Conservation (phyloP, 2,888 invertebrate species). For the Asteroscopus sphinx region DNA sequence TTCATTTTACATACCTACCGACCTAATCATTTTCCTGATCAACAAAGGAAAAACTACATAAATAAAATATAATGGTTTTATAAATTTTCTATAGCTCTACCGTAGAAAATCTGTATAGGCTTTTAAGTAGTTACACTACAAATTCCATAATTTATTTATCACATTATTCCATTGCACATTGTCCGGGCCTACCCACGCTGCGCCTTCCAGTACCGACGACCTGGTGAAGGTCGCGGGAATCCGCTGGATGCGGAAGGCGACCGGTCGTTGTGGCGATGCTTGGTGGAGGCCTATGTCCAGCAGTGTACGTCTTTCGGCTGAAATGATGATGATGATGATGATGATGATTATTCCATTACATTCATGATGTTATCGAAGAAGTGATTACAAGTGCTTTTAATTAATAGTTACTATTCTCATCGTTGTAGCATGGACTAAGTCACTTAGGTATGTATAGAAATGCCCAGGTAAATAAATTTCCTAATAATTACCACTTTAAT, state of each 20-base stretch:
- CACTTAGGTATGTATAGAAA: neutral
- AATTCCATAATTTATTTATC: conserved; percentile 5
- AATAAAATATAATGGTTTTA: neutral
- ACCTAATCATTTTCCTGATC: neutral
- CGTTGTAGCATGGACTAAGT: conserved; percentile 4
- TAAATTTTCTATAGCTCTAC: neutral
- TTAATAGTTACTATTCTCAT: conserved; percentile 14
- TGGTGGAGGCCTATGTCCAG: too few relatives aligned
- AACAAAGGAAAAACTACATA: neutral
- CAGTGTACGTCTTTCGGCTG: too few relatives aligned
- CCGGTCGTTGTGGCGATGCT: too few relatives aligned
- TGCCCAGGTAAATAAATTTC: neutral
- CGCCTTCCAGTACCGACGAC: too few relatives aligned
- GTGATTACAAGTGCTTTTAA: conserved; percentile 12
- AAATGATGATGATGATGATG: too few relatives aligned
- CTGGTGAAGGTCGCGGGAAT: too few relatives aligned
- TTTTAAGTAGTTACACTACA: neutral
- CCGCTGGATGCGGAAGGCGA: too few relatives aligned
- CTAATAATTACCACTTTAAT: conserved; percentile 1
- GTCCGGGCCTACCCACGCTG: too few relatives aligned
- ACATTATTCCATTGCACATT: conserved; percentile 1
- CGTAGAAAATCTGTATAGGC: neutral
- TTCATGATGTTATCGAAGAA: neutral
- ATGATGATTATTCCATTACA: too few relatives aligned
- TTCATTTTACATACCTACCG: too few relatives aligned